A percentile compares a stretch with the other conserved stretches of the same genome.
phyloP scores from a whole-genome alignment of 1,140 invertebrate genomes.

The Bombus consobrinus region DNA sequence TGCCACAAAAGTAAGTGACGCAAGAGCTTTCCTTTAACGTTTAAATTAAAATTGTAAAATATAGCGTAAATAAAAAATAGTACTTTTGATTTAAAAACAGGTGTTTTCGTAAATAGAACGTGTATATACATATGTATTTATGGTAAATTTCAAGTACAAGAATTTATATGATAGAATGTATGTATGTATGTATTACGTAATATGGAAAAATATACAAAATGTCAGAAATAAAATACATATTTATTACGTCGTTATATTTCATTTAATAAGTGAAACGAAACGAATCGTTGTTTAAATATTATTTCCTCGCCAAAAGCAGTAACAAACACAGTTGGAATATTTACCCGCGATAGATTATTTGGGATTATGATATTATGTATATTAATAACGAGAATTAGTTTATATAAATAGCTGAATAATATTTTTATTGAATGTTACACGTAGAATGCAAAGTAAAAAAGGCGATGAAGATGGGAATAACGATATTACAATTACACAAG shows the following conservation, averaged over 20 bases:
- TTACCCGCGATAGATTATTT: no score
- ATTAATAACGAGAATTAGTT: no score
- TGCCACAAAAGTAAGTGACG: slow-evolving; percentile 21
- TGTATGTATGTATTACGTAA: no score
- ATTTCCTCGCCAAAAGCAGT: background rate
- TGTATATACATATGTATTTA: no score
- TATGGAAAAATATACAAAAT: no score
- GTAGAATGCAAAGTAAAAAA: slow-evolving; percentile 10
- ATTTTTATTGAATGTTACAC: background rate
- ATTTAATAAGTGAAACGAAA: background rate
- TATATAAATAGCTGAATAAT: background rate
- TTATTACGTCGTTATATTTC: no score
- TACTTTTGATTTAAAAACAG: background rate
- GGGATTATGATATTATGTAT: no score
- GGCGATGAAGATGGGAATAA: slow-evolving; percentile 43
- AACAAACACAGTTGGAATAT: background rate
- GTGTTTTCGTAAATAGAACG: background rate
- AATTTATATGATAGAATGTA: no score
- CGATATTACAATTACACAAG: slow-evolving; percentile 22
- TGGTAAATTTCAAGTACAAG: no score
- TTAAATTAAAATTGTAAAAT: background rate
- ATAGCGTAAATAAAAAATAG: no score
- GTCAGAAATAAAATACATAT: no score
- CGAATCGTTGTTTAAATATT: background rate
- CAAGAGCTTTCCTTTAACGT: background rate